Evolutionary conservation across 1,140 invertebrate genomes (phyloP), one percentile per base, ranked within the genome.

Genomic region (Diachasma alloeum): DNA sequence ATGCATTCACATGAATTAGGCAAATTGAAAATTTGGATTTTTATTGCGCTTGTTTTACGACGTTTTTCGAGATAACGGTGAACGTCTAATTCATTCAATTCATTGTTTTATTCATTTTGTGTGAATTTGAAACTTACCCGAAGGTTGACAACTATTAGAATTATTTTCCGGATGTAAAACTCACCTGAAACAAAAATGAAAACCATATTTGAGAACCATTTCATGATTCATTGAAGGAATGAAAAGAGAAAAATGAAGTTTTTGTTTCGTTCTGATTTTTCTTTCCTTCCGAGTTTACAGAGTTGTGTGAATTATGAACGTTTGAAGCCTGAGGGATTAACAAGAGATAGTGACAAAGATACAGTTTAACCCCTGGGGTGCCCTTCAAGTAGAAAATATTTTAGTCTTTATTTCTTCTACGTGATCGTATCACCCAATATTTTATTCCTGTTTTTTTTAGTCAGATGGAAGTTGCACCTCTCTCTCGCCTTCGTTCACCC

Each of bases 341-440:
- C 59, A 24, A 63, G 24, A 26, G 59, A 63, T 63, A 63, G 26
- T 59, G 72, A 42, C 72, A 53, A 59, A 26, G 72, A 56, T 56
- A 53, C 26, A 59, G 46, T 63, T 42, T 26, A 46, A 72, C 22
- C 82, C 81, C 82, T 76, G 75, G 81, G 80, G 83, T 81, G 81
- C 78, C 80, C 77, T 78, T 31, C 59, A 39, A 17, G 26, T 77
- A 78, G 78, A 83, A 85, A 82, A 85, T 85, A 83, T 85, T 83
- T 85, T 81, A 37, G 71, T 59, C 71, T 53, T 68, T 68, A 68
- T 68, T 37, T 68, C 71, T 46, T 37, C n/a, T 56, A 73, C 71
- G 71, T 73, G 71, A 73, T 73, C 46, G 11, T 24, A 36, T 66
- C 24, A 31, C 15, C 15, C 31, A 36, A 66, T 66, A 31, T 66